phyloP scores from a whole-genome alignment of 2,797 vertebrate genomes.

The Peromyscus attwateri region DNA sequence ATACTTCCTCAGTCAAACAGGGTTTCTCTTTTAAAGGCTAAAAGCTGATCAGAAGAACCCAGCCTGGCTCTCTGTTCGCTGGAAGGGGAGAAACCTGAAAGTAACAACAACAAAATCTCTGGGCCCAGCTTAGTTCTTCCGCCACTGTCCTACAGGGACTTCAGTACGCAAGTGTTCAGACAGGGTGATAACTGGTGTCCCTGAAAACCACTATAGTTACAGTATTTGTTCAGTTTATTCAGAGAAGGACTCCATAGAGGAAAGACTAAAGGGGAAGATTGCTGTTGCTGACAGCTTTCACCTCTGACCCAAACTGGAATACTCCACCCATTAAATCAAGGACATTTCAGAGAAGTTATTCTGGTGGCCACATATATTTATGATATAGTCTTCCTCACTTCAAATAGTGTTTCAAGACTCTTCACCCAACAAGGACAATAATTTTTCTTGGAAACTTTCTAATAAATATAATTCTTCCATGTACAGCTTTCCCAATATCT shows the following conservation, averaged over 20 bases:
- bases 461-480: not conserved
- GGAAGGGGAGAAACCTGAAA: not conserved
- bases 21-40: not conserved
- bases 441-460: not conserved
- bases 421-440: not conserved
- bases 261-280: conserved; percentile 9
- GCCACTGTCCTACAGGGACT: not conserved
- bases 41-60: not conserved
- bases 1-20: not conserved
- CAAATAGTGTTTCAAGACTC: not conserved
- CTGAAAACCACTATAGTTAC: not conserved
- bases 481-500: not conserved
- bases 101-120: not conserved
- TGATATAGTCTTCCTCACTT: not conserved
- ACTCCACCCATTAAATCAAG: not conserved
- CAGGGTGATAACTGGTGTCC: not conserved
- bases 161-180: not conserved
- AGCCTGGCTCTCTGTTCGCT: not conserved
- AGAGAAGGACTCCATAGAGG: not conserved
- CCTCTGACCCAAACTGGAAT: conserved; percentile 18
- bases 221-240: conserved; percentile 37
- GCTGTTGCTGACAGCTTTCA: not conserved
- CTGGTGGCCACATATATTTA: not conserved
- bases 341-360: not conserved
- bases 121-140: not conserved